Base-by-base conservation (phyloP, 1,140 invertebrate species). In the Diachasma alloeum region DNA sequence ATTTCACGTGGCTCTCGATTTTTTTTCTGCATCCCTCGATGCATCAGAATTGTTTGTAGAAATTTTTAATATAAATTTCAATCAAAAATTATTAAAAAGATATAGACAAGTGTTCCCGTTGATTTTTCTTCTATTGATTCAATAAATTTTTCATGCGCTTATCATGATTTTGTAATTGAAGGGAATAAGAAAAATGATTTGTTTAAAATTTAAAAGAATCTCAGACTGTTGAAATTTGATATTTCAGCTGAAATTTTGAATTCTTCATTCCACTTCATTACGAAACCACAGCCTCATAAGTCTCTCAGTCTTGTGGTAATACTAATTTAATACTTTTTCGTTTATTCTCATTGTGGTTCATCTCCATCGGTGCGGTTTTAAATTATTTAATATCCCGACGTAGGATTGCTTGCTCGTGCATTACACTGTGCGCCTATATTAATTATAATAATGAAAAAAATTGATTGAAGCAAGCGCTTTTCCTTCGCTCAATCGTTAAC, bases 231-330 rank as follows among this genome's bases (percentile, higher is more conserved):
- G 31, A 31, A 31, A 31, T 31, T 31, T 31, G 6, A 31, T 31
- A 31, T 31, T 31, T 42, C 39, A 42, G 9, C 39, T 11, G 39
- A 42, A 42, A 42, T 42, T 42, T 13, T 11, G 0, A 10, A 10
- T 42, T 42, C 9, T 42, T 42, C 39, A 42, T 42, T 42, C 39
- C 39, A 42, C 39, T 42, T 42, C 39, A 42, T 42, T 42, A 42
- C 39, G 39, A 42, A 42, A 42, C 39, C 39, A 42, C 39, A 42
- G 39, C 39, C 39, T 42, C 39, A 42, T 42, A 3, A 31, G 39
- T 42, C 63, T 79, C 70, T 86, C 85, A 87, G 86, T 87, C 86
- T 86, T 86, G 75, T 83, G 79, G 79, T 85, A 86, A 86, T 86
- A 87, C 84, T 87, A 86, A 79, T 80, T 82, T 83, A 84, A 86